A percentile compares a stretch with the other conserved stretches of the same genome.
phyloP scores from a whole-genome alignment of 2,113 vertebrate species.

The Callopanchax toddi region DNA sequence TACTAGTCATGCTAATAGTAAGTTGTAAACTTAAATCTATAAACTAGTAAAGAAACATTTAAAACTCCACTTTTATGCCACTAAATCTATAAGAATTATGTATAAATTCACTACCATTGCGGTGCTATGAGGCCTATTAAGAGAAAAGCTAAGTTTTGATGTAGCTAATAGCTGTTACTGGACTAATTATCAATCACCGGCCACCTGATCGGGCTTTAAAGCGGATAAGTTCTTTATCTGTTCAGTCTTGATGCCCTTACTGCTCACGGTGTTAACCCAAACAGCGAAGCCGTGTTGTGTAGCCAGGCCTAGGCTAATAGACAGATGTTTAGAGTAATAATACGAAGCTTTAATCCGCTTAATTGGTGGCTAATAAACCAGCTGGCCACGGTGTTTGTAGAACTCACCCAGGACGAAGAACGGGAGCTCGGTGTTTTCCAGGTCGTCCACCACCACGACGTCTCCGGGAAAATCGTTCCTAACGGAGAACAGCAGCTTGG shows the following conservation, averaged over 20 bases:
- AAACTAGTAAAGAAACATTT: no score
- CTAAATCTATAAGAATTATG: neutral
- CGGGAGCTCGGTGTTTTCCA: slow-evolving; percentile 98
- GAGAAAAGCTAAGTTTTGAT: slow-evolving; percentile 7
- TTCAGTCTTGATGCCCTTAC: no score
- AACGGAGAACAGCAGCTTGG: slow-evolving; percentile 98
- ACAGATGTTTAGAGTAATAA: slow-evolving; percentile 30
- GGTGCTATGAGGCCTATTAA: slow-evolving; percentile 44
- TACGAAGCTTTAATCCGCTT: slow-evolving; percentile 1
- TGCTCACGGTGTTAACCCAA: neutral
- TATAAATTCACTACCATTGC: slow-evolving; percentile 20
- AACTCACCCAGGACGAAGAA: slow-evolving; percentile 85
- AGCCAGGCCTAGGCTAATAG: slow-evolving; percentile 58
- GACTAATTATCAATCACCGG: neutral
- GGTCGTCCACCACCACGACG: slow-evolving; percentile 94
- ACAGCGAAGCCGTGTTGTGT: neutral
- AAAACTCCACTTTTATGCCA: neutral
- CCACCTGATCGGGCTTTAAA: neutral
- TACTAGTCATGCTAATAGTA: neutral
- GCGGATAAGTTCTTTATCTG: neutral
- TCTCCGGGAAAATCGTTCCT: slow-evolving; percentile 98
- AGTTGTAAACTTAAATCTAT: no score
- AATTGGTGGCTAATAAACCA: slow-evolving; percentile 18
- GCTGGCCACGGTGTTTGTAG: no score
- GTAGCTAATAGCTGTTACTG: neutral